Percentiles rank a stretch among this genome's conserved stretches.
Evolutionary conservation across 2,888 invertebrate genomes (phyloP).

Genomic region (Temnothorax rugatulus): DNA sequence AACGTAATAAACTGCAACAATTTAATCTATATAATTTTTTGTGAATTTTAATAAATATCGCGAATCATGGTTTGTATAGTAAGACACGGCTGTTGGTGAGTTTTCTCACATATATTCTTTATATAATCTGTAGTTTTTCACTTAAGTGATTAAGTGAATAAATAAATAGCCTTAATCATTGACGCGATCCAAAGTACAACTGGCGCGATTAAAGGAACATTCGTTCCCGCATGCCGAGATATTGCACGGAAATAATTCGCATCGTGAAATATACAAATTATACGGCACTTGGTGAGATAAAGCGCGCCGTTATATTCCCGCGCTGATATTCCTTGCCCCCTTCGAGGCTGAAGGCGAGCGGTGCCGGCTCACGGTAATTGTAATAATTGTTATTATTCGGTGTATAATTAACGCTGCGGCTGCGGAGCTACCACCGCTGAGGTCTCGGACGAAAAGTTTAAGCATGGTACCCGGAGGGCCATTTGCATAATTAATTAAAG

Average conservation of each 20-base stretch:
- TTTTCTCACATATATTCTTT: background rate
- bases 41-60: background rate
- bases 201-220: conserved; percentile 47
- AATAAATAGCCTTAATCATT: conserved; percentile 35
- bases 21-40: background rate
- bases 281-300: conserved; percentile 50
- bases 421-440: conserved; percentile 73
- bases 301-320: conserved; percentile 51
- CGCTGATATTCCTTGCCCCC: conserved; percentile 59
- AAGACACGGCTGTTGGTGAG: background rate
- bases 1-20: background rate
- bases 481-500: conserved; percentile 85
- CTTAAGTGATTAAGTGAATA: conserved; percentile 26
- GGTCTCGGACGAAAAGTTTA: conserved; percentile 83
- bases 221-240: conserved; percentile 37
- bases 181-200: conserved; percentile 28
- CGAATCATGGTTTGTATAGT: background rate
- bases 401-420: conserved; percentile 83
- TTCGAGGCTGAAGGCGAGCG: conserved; percentile 56
- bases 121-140: conserved; percentile 7
- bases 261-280: conserved; percentile 62
- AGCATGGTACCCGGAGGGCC: conserved; percentile 82
- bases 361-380: conserved; percentile 79
- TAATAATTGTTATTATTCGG: conserved; percentile 85
- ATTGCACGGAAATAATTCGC: conserved; percentile 62